Evolutionary conservation across 1,140 invertebrate genomes (phyloP).

Genomic region (Drosophila eugracilis): DNA sequence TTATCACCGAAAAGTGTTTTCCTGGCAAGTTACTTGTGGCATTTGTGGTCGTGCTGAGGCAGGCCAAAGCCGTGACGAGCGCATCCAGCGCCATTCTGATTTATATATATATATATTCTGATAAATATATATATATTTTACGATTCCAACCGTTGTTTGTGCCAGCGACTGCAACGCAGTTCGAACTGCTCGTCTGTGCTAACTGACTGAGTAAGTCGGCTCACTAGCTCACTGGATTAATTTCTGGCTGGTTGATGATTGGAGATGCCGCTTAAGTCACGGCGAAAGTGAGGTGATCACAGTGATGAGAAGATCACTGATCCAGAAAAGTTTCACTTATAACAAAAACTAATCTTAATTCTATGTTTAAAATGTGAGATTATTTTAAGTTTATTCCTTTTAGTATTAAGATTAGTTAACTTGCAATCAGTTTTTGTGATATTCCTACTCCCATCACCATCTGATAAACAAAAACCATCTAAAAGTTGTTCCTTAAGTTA

Average conservation of each 20-base stretch:
- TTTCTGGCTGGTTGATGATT: conserved; percentile 1
- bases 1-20: conserved; percentile 36
- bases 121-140: background rate
- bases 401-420: too few relatives aligned
- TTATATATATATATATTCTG: background rate
- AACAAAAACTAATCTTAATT: too few relatives aligned
- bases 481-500: background rate
- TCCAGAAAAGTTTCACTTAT: background rate
- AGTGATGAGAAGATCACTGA: background rate
- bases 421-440: too few relatives aligned
- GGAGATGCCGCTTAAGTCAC: conserved; percentile 26
- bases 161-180: conserved; percentile 35
- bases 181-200: conserved; percentile 11
- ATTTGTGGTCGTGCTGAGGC: conserved; percentile 47
- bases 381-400: too few relatives aligned
- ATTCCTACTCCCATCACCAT: too few relatives aligned
- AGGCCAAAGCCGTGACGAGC: conserved; percentile 65
- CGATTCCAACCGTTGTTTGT: too few relatives aligned
- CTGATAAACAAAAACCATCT: background rate
- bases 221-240: conserved; percentile 9
- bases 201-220: conserved; percentile 14
- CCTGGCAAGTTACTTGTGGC: conserved; percentile 4
- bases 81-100: conserved; percentile 51
- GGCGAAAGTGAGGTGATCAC: conserved; percentile 2
- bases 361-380: too few relatives aligned